Evolutionary conservation across 2,888 invertebrate species (phyloP).

Genomic region (Drosophila niveifrons): DNA sequence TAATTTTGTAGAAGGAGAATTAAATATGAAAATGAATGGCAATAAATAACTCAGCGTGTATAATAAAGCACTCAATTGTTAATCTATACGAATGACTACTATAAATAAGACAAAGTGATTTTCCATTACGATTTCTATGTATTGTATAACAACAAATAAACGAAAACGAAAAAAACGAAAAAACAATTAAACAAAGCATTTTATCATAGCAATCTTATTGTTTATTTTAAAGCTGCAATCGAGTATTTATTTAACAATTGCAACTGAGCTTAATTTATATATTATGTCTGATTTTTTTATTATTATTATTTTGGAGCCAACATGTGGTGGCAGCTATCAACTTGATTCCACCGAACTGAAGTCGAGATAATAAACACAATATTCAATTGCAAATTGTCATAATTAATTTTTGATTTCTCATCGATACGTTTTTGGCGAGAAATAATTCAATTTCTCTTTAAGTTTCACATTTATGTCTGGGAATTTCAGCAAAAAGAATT

Average conservation of each 20-base stretch:
- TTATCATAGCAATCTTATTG: conserved; percentile 5
- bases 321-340: conserved; percentile 7
- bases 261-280: conserved; percentile 12
- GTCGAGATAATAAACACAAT: conserved; percentile 17
- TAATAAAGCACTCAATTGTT: background rate
- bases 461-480: background rate
- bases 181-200: conserved; percentile 3
- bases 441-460: background rate
- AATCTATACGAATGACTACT: conserved; percentile 5
- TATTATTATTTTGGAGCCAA: conserved; percentile 5
- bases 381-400: conserved; percentile 17
- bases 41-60: background rate
- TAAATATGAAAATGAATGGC: conserved; percentile 5
- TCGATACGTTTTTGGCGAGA: background rate
- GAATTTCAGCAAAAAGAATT: background rate
- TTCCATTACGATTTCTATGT: background rate
- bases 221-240: conserved; percentile 2
- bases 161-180: background rate
- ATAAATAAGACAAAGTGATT: conserved; percentile 16
- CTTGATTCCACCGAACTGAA: conserved; percentile 23
- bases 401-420: background rate
- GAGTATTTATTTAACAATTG: conserved; percentile 4
- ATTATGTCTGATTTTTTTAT: conserved; percentile 6
- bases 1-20: conserved; percentile 11
- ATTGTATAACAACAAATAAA: background rate